Percentiles rank a stretch among this genome's conserved stretches.
Conservation (phyloP, 2,888 invertebrate genomes). For the Epinotia ramella region DNA sequence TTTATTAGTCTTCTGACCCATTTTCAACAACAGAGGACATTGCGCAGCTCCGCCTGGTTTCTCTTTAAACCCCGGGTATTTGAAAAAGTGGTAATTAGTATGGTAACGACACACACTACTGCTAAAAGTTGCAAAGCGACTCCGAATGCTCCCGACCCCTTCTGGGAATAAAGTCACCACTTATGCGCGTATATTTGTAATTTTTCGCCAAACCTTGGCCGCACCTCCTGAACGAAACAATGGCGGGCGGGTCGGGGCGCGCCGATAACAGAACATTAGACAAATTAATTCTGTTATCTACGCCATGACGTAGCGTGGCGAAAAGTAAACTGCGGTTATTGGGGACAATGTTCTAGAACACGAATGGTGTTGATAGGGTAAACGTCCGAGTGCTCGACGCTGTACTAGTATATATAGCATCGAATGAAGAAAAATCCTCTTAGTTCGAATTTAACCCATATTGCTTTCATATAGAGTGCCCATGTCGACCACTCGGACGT, state of each 20-base stretch:
- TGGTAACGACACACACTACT: neutral
- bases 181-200: neutral
- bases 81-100: too few species aligned
- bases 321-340: neutral
- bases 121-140: neutral
- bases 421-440: too few species aligned
- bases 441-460: too few species aligned
- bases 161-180: neutral
- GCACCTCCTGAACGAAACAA: conserved; percentile 31
- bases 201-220: conserved; percentile 23
- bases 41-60: too few species aligned
- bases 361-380: neutral
- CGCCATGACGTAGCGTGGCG: neutral
- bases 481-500: too few species aligned
- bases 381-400: too few species aligned
- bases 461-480: too few species aligned
- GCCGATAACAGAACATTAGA: conserved; percentile 31
- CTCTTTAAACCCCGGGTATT: too few species aligned
- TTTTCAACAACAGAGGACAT: too few species aligned
- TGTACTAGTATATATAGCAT: too few species aligned
- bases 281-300: conserved; percentile 44
- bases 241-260: conserved; percentile 36
- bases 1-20: too few species aligned
- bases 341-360: neutral
- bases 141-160: neutral